A percentile compares a stretch with the other conserved stretches of the same genome.
phyloP scores from a whole-genome alignment of 23 tunicate genomes.

The Styela clava region DNA sequence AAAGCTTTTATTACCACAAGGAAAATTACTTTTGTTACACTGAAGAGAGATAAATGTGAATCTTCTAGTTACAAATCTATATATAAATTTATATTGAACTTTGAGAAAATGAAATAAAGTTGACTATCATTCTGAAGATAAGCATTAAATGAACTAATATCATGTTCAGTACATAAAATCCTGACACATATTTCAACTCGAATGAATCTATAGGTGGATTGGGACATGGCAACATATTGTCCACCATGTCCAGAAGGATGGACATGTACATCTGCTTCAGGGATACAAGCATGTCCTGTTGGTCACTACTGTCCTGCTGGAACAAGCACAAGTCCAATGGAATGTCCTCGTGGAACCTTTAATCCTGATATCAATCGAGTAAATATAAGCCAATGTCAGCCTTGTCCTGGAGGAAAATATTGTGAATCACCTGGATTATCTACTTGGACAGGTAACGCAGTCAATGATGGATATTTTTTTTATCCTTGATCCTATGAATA shows the following conservation, averaged over 20 bases:
- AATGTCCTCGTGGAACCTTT: conserved; percentile 83
- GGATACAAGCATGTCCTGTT: conserved; percentile 45
- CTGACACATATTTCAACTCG: no score
- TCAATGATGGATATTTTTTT: background rate
- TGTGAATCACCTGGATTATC: conserved; percentile 43
- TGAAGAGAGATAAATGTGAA: no score
- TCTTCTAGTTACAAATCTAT: no score
- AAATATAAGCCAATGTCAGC: conserved; percentile 58
- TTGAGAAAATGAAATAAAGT: no score
- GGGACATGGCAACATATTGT: conserved; percentile 35
- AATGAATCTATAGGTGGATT: conserved; percentile 28
- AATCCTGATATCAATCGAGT: conserved; percentile 39
- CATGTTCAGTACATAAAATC: no score
- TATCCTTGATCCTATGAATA: no score
- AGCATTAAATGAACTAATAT: no score
- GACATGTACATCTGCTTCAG: conserved; percentile 43
- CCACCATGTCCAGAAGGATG: conserved; percentile 83
- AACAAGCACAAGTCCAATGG: conserved; percentile 36
- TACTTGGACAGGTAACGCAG: conserved; percentile 44
- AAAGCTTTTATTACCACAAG: no score
- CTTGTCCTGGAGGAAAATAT: conserved; percentile 63
- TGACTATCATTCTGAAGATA: no score
- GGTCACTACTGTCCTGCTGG: conserved; percentile 89
- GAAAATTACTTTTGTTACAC: no score
- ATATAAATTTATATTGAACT: no score